Base-by-base conservation (phyloP, 2,888 invertebrate species). In the Drosophila merina region DNA sequence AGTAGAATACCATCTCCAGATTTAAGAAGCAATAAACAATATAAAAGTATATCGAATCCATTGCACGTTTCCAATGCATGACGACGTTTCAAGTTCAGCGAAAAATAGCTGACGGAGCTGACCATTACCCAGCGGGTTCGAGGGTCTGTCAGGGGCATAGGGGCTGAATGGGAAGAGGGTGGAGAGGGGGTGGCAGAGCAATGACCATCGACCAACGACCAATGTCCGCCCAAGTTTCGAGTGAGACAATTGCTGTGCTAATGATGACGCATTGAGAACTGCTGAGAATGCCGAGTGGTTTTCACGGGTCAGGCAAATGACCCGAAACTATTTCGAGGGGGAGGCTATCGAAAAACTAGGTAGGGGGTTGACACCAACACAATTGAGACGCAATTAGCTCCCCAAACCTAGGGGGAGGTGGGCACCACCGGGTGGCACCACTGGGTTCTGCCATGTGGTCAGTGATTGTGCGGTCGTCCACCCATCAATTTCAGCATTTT, bases 61-160 rank as follows among this genome's bases (percentile, higher is more conserved):
- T 60, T 81, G 73, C 87, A 83, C 82, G 82, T 66, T 75, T 68
- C 64, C 66, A 63, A 60, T 69, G 83, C 86, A 83, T 83, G 82
- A 51, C 87, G 49, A 38, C 70, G 85, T 75, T 83, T 83, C 86
- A 87, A 83, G 82, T 83, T 83, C 82, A 87, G 48, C 77, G 54
- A 63, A 82, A 76, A 68, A 38, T 38, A 12, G 71, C 59, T 52
- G 66, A 66, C 64, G 38, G 14, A 25, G 36, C 67, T 14, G n/a
- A 40, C 3, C 26, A 14, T n/a, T 8, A n/a, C n/a, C 25, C 57
- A 45, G 6, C 14, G 26, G 31, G 33, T 25, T 12, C 9, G 9
- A 6, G 40, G 20, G 14, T 6, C 7, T 28, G 14, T 28, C 26
- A 5, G 25, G n/a, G 25, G 7, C 7, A 7, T 7, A 6, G 25